Evolutionary conservation across 2,888 invertebrate species (phyloP), one percentile per base, ranked within the genome.

Genomic region (Mythimna lalbum): DNA sequence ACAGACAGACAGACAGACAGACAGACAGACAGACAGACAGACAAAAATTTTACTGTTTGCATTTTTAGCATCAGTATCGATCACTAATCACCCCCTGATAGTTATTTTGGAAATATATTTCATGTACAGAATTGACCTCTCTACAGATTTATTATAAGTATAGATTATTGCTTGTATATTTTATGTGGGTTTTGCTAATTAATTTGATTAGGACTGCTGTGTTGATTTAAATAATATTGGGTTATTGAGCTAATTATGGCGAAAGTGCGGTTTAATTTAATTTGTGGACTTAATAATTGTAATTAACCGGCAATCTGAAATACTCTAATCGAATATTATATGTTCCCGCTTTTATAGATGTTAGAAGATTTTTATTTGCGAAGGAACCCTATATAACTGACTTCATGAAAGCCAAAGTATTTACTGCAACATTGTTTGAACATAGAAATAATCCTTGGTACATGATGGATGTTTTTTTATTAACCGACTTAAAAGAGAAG

Each of bases 81-180:
- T n/a, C n/a, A n/a, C n/a, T n/a, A n/a, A n/a, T n/a, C n/a, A n/a
- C n/a, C n/a, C n/a, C n/a, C n/a, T n/a, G n/a, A n/a, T n/a, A n/a
- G n/a, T n/a, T n/a, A n/a, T n/a, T n/a, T n/a, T n/a, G n/a, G n/a
- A n/a, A n/a, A n/a, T n/a, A n/a, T n/a, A n/a, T n/a, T n/a, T n/a
- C n/a, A n/a, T n/a, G n/a, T n/a, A n/a, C n/a, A n/a, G n/a, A n/a
- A n/a, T n/a, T n/a, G n/a, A n/a, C n/a, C n/a, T n/a, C n/a, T n/a
- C n/a, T n/a, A n/a, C n/a, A n/a, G n/a, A n/a, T n/a, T n/a, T n/a
- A n/a, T n/a, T n/a, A n/a, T n/a, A n/a, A n/a, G n/a, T n/a, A n/a
- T n/a, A n/a, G n/a, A n/a, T 86, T 87, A 84, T 83, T 84, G 81
- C 83, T 83, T 73, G 59, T 73, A 62, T 49, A 69, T 76, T 68